A percentile compares a stretch with the other conserved stretches of the same genome.
phyloP scores from a whole-genome alignment of 2,113 vertebrate genomes.

The human (Homo sapiens) region DNA sequence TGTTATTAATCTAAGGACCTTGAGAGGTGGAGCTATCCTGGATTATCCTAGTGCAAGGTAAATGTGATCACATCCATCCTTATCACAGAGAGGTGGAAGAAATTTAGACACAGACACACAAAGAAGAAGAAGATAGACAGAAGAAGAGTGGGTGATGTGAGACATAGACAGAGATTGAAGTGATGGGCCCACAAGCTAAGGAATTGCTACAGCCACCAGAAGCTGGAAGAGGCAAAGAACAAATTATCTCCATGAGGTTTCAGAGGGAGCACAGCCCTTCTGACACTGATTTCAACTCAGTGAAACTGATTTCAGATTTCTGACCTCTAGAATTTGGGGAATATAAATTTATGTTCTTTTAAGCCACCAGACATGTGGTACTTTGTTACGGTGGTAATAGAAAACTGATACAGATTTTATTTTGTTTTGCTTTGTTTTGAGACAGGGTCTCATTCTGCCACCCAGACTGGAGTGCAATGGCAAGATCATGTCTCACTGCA shows the following conservation, averaged over 20 bases:
- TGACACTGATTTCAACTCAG: neutral
- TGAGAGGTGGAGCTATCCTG: neutral
- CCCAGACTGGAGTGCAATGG: too few relatives aligned
- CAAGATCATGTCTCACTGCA: too few relatives aligned
- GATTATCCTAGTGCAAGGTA: neutral
- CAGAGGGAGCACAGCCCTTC: neutral
- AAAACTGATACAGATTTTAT: neutral
- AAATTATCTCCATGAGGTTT: neutral
- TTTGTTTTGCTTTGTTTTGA: neutral
- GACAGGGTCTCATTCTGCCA: too few relatives aligned
- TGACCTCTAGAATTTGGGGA: neutral
- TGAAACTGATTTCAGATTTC: neutral
- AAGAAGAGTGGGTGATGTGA: neutral
- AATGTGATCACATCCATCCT: neutral
- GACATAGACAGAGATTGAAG: neutral
- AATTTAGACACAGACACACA: neutral
- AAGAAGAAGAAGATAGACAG: neutral
- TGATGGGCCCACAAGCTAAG: neutral
- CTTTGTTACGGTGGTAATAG: neutral
- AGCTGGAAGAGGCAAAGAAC: neutral
- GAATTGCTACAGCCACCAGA: neutral
- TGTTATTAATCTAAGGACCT: neutral
- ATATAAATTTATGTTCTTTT: neutral
- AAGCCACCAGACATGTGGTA: neutral
- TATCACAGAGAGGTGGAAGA: neutral